Evolutionary conservation across 2,888 invertebrate species (phyloP), one percentile per base, ranked within the genome.

Genomic region (Artemia sinica): DNA sequence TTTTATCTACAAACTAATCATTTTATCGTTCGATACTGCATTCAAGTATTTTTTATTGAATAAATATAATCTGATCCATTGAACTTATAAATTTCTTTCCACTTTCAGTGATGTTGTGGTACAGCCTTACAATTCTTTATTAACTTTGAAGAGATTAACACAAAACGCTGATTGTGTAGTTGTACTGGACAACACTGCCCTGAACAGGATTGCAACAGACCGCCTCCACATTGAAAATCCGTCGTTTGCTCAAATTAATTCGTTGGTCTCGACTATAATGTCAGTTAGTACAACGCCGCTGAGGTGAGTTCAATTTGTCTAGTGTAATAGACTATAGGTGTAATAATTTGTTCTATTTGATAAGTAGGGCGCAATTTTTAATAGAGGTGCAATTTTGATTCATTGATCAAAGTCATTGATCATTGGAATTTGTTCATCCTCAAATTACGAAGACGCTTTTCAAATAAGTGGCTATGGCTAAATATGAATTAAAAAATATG

Each of bases 231-330:
- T 97, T 75, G 88, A 93, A 77, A 96, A 93, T 78, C 96, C 97
- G 0, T 90, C 92, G 1, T 96, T 97, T 76, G 86, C 91, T 28
- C 95, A 98, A 80, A 96, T 98, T 74, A 98, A 98, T 78, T 90
- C 91, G 63, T 82, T 98, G 70, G 96, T 97, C 0, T 95, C 95
- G 12, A 96, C 94, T 5, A 97, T 99, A 68, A 97, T 98, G 97
- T 94, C 95, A 50, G 93, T 94, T 51, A 91, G 92, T 73, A 99
- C 97, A 0, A 90, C 96, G 11, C 96, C 97, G 3, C 81, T 94
- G 58, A 85, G 94, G 84, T 85, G 77, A 71, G 71, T n/a, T 50
- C 11, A 13, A 28, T 28, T 28, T 28, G 28, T 28, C 28, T 28
- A 28, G 1, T 28, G 28, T 28, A 28, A 4, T 28, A 28, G 28